These are phyloP conservation scores for Hyposoter didymator DNA, from an alignment of 2,888 invertebrate genomes.

Conservation along the genomic window DNA sequence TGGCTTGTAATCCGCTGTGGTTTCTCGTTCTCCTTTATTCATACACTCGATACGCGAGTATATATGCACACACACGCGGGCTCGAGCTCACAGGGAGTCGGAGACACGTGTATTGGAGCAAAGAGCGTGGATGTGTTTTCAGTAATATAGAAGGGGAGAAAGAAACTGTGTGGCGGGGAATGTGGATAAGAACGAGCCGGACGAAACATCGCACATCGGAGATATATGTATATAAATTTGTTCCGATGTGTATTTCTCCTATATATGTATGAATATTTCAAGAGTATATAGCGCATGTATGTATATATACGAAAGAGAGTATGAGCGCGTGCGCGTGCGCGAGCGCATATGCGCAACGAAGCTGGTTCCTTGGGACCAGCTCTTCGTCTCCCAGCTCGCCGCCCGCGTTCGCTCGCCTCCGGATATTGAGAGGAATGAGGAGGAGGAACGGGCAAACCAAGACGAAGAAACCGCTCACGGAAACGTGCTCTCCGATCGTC, in stretches of 20 bases:
- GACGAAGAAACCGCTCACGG: constrained; percentile 53
- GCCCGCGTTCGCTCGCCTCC: constrained; percentile 34
- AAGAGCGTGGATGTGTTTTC: constrained; percentile 10
- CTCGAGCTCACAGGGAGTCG: too few species aligned
- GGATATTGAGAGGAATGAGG: constrained; percentile 56
- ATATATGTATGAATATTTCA: constrained; percentile 7
- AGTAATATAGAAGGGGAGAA: constrained; percentile 8
- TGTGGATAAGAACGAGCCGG: constrained; percentile 60
- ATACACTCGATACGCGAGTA: background rate
- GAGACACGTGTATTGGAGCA: background rate
- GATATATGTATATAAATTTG: background rate
- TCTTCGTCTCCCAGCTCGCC: constrained; percentile 24
- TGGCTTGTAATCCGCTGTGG: constrained; percentile 71
- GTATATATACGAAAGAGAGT: constrained; percentile 17
- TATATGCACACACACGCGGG: background rate
- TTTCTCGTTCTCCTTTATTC: constrained; percentile 62
- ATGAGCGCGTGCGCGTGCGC: constrained; percentile 45
- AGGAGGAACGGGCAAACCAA: constrained; percentile 28
- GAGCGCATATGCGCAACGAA: constrained; percentile 61
- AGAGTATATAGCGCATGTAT: background rate
- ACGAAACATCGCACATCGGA: constrained; percentile 33
- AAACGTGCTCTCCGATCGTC: constrained; percentile 46
- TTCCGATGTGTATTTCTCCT: constrained; percentile 18
- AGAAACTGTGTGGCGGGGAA: constrained; percentile 45
- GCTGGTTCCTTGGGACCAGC: constrained; percentile 23